These are phyloP conservation scores for Nomia melanderi DNA, from an alignment of 1,140 invertebrate species.

Conservation along the genomic window DNA sequence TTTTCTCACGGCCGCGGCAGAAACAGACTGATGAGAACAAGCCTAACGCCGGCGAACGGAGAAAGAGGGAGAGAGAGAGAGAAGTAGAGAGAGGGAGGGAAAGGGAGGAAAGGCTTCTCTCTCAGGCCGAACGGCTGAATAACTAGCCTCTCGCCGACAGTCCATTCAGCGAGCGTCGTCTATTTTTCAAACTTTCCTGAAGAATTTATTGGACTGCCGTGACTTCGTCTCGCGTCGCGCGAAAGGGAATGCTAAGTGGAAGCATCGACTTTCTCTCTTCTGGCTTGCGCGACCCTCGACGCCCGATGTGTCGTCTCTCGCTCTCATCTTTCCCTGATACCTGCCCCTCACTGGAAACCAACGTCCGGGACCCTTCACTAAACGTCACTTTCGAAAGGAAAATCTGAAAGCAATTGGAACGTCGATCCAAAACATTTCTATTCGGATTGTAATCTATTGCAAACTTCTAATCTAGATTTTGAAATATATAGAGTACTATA, in stretches of 20 bases:
- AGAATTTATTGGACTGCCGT: conserved; percentile 13
- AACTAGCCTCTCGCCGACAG: conserved; percentile 18
- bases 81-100: too few relatives aligned
- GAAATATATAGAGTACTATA: too few relatives aligned
- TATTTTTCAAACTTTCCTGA: conserved; percentile 29
- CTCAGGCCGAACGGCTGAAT: not conserved
- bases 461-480: too few relatives aligned
- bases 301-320: not conserved
- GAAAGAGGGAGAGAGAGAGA: too few relatives aligned
- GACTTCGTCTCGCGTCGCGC: conserved; percentile 1
- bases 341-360: too few relatives aligned
- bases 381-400: too few relatives aligned
- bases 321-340: not conserved
- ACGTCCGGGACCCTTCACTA: too few relatives aligned
- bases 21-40: conserved; percentile 43
- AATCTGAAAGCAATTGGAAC: too few relatives aligned
- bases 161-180: conserved; percentile 17
- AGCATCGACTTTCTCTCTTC: not conserved
- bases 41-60: too few relatives aligned
- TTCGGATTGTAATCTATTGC: too few relatives aligned
- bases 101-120: conserved; percentile 18
- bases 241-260: conserved; percentile 14
- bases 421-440: too few relatives aligned
- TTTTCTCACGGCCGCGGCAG: conserved; percentile 26
- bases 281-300: not conserved